Evolutionary conservation across 92 coral and sea anemone genomes (phyloP), one percentile per base, ranked within the genome.

Genomic region (Porites divaricata): DNA sequence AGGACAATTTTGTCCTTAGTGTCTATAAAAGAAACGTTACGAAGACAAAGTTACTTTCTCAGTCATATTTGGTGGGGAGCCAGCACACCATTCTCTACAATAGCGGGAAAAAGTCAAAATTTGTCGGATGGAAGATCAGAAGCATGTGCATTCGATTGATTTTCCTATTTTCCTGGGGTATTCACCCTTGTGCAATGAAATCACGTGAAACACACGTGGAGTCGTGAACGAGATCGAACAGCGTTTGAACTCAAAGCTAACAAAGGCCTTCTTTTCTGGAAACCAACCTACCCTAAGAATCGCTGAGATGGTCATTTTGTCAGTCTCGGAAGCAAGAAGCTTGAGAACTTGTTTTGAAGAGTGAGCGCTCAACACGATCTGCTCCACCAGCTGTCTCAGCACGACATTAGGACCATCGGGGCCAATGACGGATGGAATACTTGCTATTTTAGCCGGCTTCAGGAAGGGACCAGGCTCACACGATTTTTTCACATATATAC

Each of bases 391-490:
- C 15, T 78, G 82, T 54, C 85, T 89, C 13, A 94, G 89, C 9
- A 89, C 93, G 9, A 67, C 53, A 73, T 87, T 90, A 1, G 98
- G 89, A 1, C 79, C 41, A 1, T 75, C 86, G 0, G 98, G 98
- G 13, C 98, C 98, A 70, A 94, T 92, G 28, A 84, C 58, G 1
- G 86, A 49, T 1, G 95, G 89, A 8, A 76, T 16, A 8, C 24
- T 16, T 16, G 77, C 70, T 61, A 92, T 22, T 71, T 87, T 92
- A 19, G 74, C 23, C 75, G 70, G 71, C 65, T 86, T 81, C 9
- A 94, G 79, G 70, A 67, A 94, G 4, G 98, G 98, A 11, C 98
- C 98, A 41, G 84, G 70, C 20, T 85, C 81, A 54, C 98, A 94
- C 0, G 95, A 69, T 22, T 85, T 74, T 70, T 83, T 92, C 17